Evolutionary conservation across 2,888 invertebrate genomes (phyloP).

Genomic region (Taphrorychus bicolor): DNA sequence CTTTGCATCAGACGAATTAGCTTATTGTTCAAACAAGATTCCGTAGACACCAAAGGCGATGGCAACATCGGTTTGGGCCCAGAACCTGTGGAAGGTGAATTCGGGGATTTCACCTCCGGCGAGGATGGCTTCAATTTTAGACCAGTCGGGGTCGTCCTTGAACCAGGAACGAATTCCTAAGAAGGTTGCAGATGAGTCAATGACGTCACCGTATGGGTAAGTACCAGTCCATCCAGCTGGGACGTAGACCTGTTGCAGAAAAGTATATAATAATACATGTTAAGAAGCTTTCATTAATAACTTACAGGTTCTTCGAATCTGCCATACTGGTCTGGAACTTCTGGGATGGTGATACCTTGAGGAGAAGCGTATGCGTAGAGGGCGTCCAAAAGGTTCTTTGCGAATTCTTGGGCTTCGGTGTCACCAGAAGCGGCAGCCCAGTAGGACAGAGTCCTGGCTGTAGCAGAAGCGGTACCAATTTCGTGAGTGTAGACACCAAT

Average conservation of each 20-base stretch:
- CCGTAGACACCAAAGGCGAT: constrained; percentile 44
- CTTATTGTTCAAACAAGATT: constrained; percentile 45
- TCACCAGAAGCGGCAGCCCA: constrained; percentile 46
- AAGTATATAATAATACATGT: neutral
- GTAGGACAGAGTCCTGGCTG: constrained; percentile 45
- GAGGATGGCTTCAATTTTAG: constrained; percentile 40
- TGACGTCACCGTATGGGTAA: constrained; percentile 45
- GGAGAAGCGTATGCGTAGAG: constrained; percentile 42
- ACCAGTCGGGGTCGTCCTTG: constrained; percentile 44
- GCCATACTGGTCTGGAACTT: constrained; percentile 42
- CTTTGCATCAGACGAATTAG: neutral
- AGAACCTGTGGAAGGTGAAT: constrained; percentile 46
- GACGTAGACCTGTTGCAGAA: constrained; percentile 40
- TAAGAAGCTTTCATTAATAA: neutral
- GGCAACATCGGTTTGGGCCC: constrained; percentile 46
- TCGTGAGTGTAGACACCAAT: constrained; percentile 41
- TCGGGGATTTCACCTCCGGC: constrained; percentile 43
- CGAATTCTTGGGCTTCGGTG: constrained; percentile 40
- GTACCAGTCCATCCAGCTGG: constrained; percentile 45
- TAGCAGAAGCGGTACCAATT: constrained; percentile 43
- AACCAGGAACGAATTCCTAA: constrained; percentile 44
- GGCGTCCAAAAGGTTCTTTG: constrained; percentile 44
- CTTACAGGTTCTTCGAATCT: constrained; percentile 42
- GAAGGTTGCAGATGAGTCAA: constrained; percentile 46
- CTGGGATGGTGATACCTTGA: constrained; percentile 43